Evolutionary conservation across 2,888 invertebrate genomes (phyloP).

Genomic region (Parnassius mnemosyne): DNA sequence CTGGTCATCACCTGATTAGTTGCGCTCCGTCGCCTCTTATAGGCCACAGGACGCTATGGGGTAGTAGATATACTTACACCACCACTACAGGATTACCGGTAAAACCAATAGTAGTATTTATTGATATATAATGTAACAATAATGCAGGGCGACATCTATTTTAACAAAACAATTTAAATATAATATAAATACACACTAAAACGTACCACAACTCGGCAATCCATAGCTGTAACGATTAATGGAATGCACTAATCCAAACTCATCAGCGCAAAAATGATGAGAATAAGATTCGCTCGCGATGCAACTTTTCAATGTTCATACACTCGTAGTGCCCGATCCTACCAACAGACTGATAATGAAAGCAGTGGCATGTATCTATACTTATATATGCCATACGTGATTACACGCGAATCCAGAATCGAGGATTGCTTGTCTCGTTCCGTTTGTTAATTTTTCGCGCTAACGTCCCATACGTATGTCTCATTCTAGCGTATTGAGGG

Average conservation of each 20-base stretch:
- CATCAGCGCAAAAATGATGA: constrained; percentile 55
- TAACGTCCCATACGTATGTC: constrained; percentile 18
- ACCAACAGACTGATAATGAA: constrained; percentile 62
- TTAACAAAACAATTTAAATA: constrained; percentile 12
- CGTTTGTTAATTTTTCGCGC: constrained; percentile 15
- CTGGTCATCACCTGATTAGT: too few species aligned
- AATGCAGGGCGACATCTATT: too few species aligned
- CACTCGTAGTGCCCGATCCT: constrained; percentile 29
- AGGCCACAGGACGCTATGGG: too few species aligned
- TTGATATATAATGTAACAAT: too few species aligned
- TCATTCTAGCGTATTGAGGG: constrained; percentile 31
- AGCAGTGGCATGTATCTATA: constrained; percentile 58
- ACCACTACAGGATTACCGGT: too few species aligned
- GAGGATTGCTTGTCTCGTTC: constrained; percentile 34
- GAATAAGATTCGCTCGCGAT: constrained; percentile 34
- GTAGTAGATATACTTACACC: too few species aligned
- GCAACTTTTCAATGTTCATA: constrained; percentile 25
- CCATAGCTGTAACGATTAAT: constrained; percentile 66
- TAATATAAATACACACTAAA: constrained; percentile 32
- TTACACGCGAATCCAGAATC: constrained; percentile 45
- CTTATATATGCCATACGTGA: constrained; percentile 65
- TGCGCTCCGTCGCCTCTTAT: too few species aligned
- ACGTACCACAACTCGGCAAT: constrained; percentile 68
- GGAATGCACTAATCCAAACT: constrained; percentile 55
- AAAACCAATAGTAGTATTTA: too few species aligned